Conservation (phyloP, 2,113 vertebrate species). For the Oreochromis tanganicae region DNA sequence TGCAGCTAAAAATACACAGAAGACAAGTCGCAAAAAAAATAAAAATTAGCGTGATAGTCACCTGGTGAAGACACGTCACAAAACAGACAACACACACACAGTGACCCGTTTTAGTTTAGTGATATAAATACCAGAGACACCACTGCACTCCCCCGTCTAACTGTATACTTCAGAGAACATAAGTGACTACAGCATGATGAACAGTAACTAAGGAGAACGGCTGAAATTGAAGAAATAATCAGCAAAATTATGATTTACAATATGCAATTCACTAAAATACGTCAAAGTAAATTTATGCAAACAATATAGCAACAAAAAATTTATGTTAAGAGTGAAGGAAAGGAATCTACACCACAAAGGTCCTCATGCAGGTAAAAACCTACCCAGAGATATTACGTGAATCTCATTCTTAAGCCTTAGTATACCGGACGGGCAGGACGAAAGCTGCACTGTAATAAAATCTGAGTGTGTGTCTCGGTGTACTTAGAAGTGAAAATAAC, state of each 20-base stretch:
- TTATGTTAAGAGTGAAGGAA: background rate
- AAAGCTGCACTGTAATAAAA: background rate
- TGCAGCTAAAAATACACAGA: constrained; percentile 79
- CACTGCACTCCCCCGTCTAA: background rate
- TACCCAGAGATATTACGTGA: background rate
- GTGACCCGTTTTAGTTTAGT: background rate
- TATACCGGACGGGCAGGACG: background rate
- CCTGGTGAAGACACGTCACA: constrained; percentile 29
- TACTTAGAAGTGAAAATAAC: background rate
- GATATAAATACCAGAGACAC: background rate
- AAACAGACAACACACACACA: background rate
- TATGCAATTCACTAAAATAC: background rate
- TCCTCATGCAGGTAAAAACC: background rate
- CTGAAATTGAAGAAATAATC: background rate
- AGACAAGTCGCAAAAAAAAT: background rate
- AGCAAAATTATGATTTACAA: background rate
- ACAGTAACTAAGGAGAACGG: constrained; percentile 5
- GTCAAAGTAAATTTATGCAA: background rate
- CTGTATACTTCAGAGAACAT: background rate
- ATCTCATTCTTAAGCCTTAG: background rate
- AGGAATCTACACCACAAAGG: background rate
- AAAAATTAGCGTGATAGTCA: background rate
- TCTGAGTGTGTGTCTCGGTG: background rate
- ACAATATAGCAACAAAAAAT: background rate
- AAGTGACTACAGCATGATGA: background rate